Conservation (phyloP, 2,888 invertebrate genomes). For the Athrips mouffetella region DNA sequence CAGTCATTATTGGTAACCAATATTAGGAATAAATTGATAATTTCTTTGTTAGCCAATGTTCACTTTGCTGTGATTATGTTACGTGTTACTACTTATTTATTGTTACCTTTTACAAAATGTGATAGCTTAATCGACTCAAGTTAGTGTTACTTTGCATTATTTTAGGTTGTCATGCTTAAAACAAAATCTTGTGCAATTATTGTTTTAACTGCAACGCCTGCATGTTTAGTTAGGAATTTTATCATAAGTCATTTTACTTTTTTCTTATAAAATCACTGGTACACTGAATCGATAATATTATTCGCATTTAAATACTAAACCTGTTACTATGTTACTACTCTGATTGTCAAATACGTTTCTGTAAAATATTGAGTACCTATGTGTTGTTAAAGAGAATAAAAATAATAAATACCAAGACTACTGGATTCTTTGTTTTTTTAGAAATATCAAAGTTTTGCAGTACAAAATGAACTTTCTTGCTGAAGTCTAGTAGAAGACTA, state of each 20-base stretch:
- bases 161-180: conserved; percentile 48
- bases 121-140: conserved; percentile 67
- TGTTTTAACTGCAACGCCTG: conserved; percentile 35
- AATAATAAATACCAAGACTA: conserved; percentile 72
- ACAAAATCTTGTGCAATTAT: conserved; percentile 49
- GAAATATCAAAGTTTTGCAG: no score
- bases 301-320: conserved; percentile 72
- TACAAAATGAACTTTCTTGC: no score
- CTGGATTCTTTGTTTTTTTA: conserved; percentile 36
- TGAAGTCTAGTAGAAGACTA: no score
- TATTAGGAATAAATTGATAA: conserved; percentile 66
- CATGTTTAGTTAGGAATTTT: conserved; percentile 16
- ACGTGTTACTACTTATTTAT: conserved; percentile 70
- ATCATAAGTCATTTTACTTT: background rate
- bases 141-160: conserved; percentile 62
- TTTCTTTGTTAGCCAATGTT: conserved; percentile 78
- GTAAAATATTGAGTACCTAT: conserved; percentile 79
- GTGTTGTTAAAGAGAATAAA: conserved; percentile 80
- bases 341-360: conserved; percentile 79
- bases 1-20: conserved; percentile 75
- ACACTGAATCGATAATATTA: conserved; percentile 57
- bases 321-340: conserved; percentile 74
- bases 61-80: conserved; percentile 76
- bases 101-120: conserved; percentile 69
- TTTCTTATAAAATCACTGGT: conserved; percentile 42